phyloP scores from a whole-genome alignment of 2,113 vertebrate genomes.

The Speoplatyrhinus poulsoni region DNA sequence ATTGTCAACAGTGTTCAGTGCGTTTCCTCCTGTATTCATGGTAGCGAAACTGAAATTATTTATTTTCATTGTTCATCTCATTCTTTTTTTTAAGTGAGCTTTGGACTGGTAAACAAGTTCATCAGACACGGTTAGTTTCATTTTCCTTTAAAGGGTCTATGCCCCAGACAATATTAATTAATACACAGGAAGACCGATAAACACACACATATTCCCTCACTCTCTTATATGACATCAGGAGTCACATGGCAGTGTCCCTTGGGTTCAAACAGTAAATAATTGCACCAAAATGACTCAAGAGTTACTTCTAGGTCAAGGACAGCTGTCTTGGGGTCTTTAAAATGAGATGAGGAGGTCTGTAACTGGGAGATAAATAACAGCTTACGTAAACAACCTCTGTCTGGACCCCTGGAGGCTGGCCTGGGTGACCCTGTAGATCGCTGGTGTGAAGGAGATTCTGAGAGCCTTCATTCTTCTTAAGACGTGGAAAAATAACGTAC shows the following conservation, averaged over 20 bases:
- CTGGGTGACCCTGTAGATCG: conserved; percentile 55
- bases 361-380: conserved; percentile 75
- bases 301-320: conserved; percentile 73
- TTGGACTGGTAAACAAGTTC: conserved; percentile 54
- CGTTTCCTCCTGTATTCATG: conserved; percentile 39
- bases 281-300: conserved; percentile 68
- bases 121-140: conserved; percentile 28
- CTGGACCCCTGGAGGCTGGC: conserved; percentile 62
- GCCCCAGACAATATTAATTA: not conserved
- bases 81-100: conserved; percentile 66
- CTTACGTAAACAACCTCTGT: conserved; percentile 68
- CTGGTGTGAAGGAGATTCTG: conserved; percentile 59
- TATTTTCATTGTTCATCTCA: conserved; percentile 62
- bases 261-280: conserved; percentile 67
- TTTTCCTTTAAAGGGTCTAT: not conserved
- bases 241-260: conserved; percentile 44
- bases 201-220: conserved; percentile 30
- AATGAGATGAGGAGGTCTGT: conserved; percentile 71
- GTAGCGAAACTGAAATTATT: conserved; percentile 58
- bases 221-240: conserved; percentile 66
- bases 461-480: conserved; percentile 58
- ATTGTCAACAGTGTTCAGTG: conserved; percentile 55
- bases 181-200: conserved; percentile 24
- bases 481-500: conserved; percentile 64
- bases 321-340: conserved; percentile 70